Conservation (phyloP, 2,113 vertebrate genomes). For the Lasiurus cinereus region DNA sequence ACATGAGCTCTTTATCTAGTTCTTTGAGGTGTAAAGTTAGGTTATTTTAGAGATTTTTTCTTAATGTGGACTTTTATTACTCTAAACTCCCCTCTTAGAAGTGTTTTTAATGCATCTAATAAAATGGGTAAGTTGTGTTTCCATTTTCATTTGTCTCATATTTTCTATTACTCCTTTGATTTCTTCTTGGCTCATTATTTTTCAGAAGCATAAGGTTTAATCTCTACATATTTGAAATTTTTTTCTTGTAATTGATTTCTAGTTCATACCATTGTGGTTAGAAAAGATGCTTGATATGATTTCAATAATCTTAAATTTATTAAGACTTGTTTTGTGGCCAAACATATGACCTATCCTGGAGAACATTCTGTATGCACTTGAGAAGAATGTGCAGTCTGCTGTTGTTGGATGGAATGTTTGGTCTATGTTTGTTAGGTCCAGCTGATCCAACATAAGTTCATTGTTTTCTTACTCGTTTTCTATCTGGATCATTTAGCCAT, state of each 20-base stretch:
- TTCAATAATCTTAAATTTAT: not conserved
- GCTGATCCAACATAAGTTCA: not conserved
- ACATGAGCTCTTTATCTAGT: not conserved
- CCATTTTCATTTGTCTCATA: not conserved
- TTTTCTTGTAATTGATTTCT: not conserved
- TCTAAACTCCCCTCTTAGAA: not conserved
- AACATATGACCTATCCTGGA: not conserved
- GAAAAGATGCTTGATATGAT: not conserved
- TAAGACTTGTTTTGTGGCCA: not conserved
- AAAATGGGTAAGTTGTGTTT: not conserved
- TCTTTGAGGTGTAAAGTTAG: not conserved
- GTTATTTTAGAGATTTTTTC: not conserved
- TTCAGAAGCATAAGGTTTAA: not conserved
- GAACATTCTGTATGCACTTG: not conserved
- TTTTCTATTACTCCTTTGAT: not conserved
- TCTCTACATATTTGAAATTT: not conserved
- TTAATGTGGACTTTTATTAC: not conserved
- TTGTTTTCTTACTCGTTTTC: not conserved
- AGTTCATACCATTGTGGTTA: not conserved
- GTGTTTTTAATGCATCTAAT: not conserved
- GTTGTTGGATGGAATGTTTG: too few species aligned
- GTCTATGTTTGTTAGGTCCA: not conserved
- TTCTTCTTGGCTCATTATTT: not conserved
- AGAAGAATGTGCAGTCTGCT: not conserved
- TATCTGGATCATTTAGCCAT: not conserved